A percentile compares a stretch with the other conserved stretches of the same genome.
phyloP scores from a whole-genome alignment of 2,113 vertebrate species.

The Bufo bufo region DNA sequence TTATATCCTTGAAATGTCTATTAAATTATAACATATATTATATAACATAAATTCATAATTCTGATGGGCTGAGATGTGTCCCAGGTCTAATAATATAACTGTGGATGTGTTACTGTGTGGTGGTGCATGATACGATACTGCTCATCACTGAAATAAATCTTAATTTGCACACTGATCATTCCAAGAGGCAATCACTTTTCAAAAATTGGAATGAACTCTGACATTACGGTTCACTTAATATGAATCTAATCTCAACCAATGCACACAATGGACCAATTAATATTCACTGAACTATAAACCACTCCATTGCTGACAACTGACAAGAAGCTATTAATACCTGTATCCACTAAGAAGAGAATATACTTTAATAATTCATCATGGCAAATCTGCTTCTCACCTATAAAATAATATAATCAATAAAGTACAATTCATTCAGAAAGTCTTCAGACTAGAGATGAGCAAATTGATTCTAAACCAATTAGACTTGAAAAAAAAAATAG shows the following conservation, averaged over 20 bases:
- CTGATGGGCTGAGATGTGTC: neutral
- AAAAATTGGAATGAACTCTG: constrained; percentile 15
- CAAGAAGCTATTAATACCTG: constrained; percentile 7
- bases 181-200: constrained; percentile 19
- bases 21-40: neutral
- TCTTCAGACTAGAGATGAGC: no score
- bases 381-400: neutral
- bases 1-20: neutral
- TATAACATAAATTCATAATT: neutral
- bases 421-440: no score
- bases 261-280: constrained; percentile 22
- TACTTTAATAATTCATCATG: neutral
- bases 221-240: constrained; percentile 13
- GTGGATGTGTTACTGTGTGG: neutral
- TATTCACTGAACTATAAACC: constrained; percentile 12
- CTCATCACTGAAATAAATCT: constrained; percentile 12
- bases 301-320: neutral
- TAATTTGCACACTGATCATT: constrained; percentile 15
- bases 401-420: neutral
- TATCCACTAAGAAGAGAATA: neutral
- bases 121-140: neutral
- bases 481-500: no score
- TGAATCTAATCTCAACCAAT: neutral
- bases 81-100: neutral
- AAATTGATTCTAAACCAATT: no score